These are phyloP conservation scores for Drosophila varians DNA, from an alignment of 1,140 invertebrate genomes.

Conservation along the genomic window DNA sequence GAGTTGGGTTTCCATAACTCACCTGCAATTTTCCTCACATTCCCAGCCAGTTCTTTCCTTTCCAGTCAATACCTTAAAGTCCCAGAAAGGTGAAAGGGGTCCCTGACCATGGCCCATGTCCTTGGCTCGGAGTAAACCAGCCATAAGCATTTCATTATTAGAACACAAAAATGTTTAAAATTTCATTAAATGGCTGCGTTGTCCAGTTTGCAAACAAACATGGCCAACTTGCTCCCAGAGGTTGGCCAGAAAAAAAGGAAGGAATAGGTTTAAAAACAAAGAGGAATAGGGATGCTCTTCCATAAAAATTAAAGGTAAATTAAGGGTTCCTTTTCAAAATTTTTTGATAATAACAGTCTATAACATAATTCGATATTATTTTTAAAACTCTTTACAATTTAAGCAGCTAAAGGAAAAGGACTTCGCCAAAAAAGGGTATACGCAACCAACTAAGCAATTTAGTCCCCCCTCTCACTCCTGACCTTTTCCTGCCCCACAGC, in stretches of 20 bases:
- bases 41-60: neutral
- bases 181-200: conserved; percentile 74
- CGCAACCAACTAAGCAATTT: conserved; percentile 8
- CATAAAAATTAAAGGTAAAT: neutral
- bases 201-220: conserved; percentile 40
- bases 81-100: neutral
- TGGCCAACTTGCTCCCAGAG: conserved; percentile 10
- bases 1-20: conserved; percentile 22
- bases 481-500: conserved; percentile 38
- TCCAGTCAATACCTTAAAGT: conserved; percentile 31
- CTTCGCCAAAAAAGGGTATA: conserved; percentile 4
- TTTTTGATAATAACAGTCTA: too few species aligned
- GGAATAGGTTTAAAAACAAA: neutral
- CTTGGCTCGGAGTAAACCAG: conserved; percentile 14
- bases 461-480: neutral
- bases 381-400: neutral
- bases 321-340: too few species aligned
- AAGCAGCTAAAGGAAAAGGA: neutral
- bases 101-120: neutral
- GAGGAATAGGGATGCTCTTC: conserved; percentile 2
- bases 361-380: neutral
- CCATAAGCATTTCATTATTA: conserved; percentile 77
- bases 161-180: conserved; percentile 77
- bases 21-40: conserved; percentile 33
- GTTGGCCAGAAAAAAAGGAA: conserved; percentile 9